Percentiles rank a stretch among this genome's conserved stretches.
These are phyloP conservation scores for Phortica okadai DNA, from an alignment of 2,888 invertebrate genomes.

Conservation along the genomic window DNA sequence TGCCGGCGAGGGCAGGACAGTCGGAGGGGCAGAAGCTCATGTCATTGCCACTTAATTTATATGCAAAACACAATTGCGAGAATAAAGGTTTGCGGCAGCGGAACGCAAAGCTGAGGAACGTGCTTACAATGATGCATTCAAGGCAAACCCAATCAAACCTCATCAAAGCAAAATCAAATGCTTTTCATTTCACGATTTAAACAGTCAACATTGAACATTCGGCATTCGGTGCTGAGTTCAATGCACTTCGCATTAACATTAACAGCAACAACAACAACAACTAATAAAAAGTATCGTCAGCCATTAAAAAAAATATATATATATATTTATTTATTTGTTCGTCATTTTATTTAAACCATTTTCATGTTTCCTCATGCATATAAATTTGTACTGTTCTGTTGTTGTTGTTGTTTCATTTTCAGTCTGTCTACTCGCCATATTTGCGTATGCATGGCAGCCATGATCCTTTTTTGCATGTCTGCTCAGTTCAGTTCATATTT, in stretches of 20 bases:
- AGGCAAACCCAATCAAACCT: background rate
- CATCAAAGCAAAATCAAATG: background rate
- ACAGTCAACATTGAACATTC: background rate
- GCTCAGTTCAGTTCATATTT: background rate
- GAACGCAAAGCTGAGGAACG: background rate
- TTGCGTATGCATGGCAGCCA: constrained; percentile 4
- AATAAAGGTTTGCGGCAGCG: background rate
- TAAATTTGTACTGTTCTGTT: background rate
- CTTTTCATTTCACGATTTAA: background rate
- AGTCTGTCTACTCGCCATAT: background rate
- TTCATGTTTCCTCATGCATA: constrained; percentile 28
- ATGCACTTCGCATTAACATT: no score
- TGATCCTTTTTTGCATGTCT: constrained; percentile 8
- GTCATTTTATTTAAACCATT: constrained; percentile 24
- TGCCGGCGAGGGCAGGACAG: constrained; percentile 33
- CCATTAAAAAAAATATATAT: background rate
- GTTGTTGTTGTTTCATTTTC: background rate
- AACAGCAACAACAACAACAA: no score
- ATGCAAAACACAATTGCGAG: constrained; percentile 70
- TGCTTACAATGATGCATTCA: background rate
- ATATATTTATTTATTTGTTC: background rate
- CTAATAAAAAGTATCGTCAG: constrained; percentile 39
- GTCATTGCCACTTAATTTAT: constrained; percentile 77
- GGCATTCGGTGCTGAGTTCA: background rate
- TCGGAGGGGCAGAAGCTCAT: constrained; percentile 62